Conservation (phyloP, 2,797 vertebrate species). For the Rhabdomys pumilio region DNA sequence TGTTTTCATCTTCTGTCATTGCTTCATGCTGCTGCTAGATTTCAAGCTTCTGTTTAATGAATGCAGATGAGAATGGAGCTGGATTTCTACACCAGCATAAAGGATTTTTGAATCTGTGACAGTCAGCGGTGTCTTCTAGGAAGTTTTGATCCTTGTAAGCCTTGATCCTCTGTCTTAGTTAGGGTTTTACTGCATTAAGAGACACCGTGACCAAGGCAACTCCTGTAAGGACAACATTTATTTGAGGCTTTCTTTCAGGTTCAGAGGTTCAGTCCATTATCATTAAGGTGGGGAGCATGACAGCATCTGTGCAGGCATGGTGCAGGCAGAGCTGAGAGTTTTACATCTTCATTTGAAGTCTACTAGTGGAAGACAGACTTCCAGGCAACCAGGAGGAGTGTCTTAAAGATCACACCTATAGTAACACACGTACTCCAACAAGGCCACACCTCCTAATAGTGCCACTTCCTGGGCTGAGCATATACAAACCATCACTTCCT, state of each 20-base stretch:
- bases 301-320: background rate
- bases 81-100: slow-evolving; percentile 41
- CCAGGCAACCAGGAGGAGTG: background rate
- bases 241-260: background rate
- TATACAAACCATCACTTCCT: background rate
- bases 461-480: background rate
- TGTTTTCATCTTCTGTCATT: slow-evolving; percentile 48
- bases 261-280: background rate
- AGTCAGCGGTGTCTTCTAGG: background rate
- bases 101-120: background rate
- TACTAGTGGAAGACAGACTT: background rate
- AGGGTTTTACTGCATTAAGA: background rate
- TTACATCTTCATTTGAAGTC: background rate
- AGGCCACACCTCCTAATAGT: background rate
- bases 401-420: background rate
- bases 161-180: background rate
- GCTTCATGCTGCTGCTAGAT: slow-evolving; percentile 34
- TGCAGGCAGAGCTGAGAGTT: background rate
- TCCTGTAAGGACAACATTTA: background rate
- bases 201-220: background rate
- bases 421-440: background rate
- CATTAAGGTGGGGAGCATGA: background rate
- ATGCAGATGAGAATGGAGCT: background rate
- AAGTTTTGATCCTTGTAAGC: background rate
- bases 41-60: slow-evolving; percentile 70